Base-by-base conservation (phyloP, 1,140 invertebrate genomes). In the Zaprionus gabonicus region DNA sequence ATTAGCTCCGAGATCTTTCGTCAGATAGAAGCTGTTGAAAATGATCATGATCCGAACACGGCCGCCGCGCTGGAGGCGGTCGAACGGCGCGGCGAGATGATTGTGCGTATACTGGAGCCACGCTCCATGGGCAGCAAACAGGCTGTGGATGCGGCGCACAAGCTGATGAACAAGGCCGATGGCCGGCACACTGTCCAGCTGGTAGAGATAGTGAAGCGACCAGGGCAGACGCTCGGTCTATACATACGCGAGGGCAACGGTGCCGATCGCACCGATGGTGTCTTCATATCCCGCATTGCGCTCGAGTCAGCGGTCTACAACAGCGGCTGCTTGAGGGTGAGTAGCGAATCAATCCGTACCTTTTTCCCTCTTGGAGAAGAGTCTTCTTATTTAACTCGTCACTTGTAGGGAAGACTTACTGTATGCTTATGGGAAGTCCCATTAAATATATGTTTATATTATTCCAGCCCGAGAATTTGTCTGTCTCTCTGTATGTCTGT, bases 141-240 rank as follows among this genome's bases (percentile, higher is more conserved):
- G 66, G 97, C 97, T 59, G 94, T 95, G 60, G 97, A 98, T 82
- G 95, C 96, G 67, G 97, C 97, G 70, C 97, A 97, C 93, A 95
- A 96, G 85, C 97, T 97, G 91, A 95, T 97, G 78, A 93, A 94
- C 13, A 94, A 95, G 91, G 90, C 86, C 51, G 92, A 93, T 78
- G 91, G 83, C 1, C 58, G 92, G 31, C 92, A 93, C 80, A 91
- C 93, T 60, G 93, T 95, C 81, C 96, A 99, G 93, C 97, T 99
- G 91, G 98, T 99, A 74, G 99, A 99, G 94, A 99, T 99, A 90
- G 98, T 99, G 72, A 99, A 99, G 94, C 95, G 99, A 82, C 99
- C 99, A 2, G 99, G 99, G 25, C 99, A 99, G 94, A 99, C 98
- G 6, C 94, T 99, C 59, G 99, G 99, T 49, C 95, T 99, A 64